Evolutionary conservation across 2,888 invertebrate species (phyloP), one percentile per base, ranked within the genome.

Genomic region (Melanostoma scalare): DNA sequence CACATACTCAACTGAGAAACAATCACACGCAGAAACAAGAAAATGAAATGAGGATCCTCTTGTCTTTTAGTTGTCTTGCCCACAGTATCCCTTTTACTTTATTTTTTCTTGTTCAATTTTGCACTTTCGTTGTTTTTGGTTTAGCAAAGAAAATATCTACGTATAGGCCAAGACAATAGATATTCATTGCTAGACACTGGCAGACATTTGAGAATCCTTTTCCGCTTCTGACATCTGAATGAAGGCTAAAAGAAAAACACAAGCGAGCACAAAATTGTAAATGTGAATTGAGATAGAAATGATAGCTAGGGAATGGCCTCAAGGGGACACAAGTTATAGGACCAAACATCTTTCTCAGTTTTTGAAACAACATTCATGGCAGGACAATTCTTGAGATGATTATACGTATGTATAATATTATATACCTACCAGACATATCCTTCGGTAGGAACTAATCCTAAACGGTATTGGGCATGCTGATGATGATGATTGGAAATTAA

Each of bases 401-500:
- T 74, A 65, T 53, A 69, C 6, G 6, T 6, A 48, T 50, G 35
- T 30, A 20, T 20, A 20, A 20, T 20, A 20, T 20, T 20, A 20
- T 20, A 20, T 20, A 20, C 20, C 20, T 20, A 20, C 20, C 20
- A 20, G 20, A 20, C 20, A 63, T 74, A 78, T 69, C 78, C 63
- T 65, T 78, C 74, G 69, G 73, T 78, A 63, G 58, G 60, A 56
- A 78, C 58, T 84, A 77, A 84, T 84, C 74, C 78, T 71, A 74
- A 84, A 84, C 55, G 84, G 58, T 74, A 74, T 68, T 78, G 65
- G 68, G 35, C 53, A 46, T 78, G 46, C 60, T 75, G 84, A 79
- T 79, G 84, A 67, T 52, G 53, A 79, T 79, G 84, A 84, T 84
- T 84, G 79, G 78, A 79, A 84, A 84, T 79, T 84, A 69, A 79